phyloP scores from a whole-genome alignment of 2,113 vertebrate genomes.

The Triplophysa siluroides region DNA sequence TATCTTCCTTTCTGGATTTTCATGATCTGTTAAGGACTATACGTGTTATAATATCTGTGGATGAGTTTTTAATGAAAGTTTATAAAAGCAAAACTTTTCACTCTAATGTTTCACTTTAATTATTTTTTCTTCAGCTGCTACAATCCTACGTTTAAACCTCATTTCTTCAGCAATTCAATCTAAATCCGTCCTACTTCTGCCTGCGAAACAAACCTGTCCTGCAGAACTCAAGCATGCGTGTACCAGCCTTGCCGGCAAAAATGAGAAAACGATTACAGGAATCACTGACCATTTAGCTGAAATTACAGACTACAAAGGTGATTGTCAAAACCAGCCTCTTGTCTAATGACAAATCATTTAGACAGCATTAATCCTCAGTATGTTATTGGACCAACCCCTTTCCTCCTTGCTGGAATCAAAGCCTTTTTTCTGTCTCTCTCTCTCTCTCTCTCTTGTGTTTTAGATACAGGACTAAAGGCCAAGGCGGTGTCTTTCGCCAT shows the following conservation, averaged over 20 bases:
- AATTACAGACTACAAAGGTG: slow-evolving; percentile 39
- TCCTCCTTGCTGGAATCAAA: background rate
- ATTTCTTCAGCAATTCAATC: background rate
- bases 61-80: no score
- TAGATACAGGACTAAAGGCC: background rate
- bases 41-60: no score
- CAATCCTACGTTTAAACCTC: background rate
- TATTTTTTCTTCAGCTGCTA: background rate
- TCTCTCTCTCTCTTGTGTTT: background rate
- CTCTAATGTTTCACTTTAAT: background rate
- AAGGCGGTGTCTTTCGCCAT: background rate
- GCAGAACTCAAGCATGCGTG: slow-evolving; percentile 31
- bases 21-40: no score
- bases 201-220: background rate
- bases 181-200: background rate
- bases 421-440: background rate
- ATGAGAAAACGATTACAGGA: slow-evolving; percentile 42
- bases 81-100: no score
- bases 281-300: slow-evolving; percentile 36
- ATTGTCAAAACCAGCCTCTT: slow-evolving; percentile 37
- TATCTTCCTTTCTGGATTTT: no score
- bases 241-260: slow-evolving; percentile 1
- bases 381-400: background rate
- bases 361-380: slow-evolving; percentile 40
- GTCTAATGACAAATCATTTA: slow-evolving; percentile 37